A percentile compares a stretch with the other conserved stretches of the same genome.
Conservation (phyloP, 30 jellyfish, hydroid and myxozoan species). For the Pseudorhiza aurosa region DNA sequence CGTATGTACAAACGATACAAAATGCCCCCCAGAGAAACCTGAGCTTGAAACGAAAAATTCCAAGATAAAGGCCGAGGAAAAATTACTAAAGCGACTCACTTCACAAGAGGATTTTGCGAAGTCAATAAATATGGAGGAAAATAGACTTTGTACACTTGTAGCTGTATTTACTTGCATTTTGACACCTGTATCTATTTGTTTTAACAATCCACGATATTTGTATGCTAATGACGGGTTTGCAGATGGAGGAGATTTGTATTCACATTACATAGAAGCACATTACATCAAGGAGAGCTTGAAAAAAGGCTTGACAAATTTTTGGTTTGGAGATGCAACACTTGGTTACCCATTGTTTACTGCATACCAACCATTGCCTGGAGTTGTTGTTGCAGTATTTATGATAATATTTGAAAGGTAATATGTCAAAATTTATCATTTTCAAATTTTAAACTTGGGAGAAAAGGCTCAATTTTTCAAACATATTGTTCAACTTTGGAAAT, state of each 20-base stretch:
- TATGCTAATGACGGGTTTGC: slow-evolving; percentile 67
- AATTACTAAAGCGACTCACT: neutral
- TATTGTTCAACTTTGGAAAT: too few species aligned
- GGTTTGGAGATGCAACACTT: slow-evolving; percentile 67
- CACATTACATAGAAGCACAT: slow-evolving; percentile 78
- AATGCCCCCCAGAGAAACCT: too few species aligned
- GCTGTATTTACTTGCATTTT: slow-evolving; percentile 21
- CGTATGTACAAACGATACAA: too few species aligned
- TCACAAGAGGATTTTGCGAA: neutral
- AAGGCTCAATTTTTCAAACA: too few species aligned
- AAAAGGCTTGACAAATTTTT: slow-evolving; percentile 64
- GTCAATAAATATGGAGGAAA: neutral
- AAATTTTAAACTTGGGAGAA: too few species aligned
- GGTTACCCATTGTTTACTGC: slow-evolving; percentile 87
- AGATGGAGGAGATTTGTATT: slow-evolving; percentile 82
- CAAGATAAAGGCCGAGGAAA: too few species aligned
- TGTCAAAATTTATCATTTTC: too few species aligned
- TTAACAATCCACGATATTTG: slow-evolving; percentile 52
- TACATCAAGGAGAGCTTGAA: slow-evolving; percentile 65
- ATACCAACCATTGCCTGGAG: slow-evolving; percentile 81
- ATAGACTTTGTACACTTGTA: slow-evolving; percentile 10
- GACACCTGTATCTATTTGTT: slow-evolving; percentile 47
- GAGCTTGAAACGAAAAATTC: too few species aligned
- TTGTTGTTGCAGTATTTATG: slow-evolving; percentile 73
- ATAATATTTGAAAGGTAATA: slow-evolving; percentile 66